phyloP scores from a whole-genome alignment of 2,797 vertebrate genomes.

The Epinephelus malabaricus region DNA sequence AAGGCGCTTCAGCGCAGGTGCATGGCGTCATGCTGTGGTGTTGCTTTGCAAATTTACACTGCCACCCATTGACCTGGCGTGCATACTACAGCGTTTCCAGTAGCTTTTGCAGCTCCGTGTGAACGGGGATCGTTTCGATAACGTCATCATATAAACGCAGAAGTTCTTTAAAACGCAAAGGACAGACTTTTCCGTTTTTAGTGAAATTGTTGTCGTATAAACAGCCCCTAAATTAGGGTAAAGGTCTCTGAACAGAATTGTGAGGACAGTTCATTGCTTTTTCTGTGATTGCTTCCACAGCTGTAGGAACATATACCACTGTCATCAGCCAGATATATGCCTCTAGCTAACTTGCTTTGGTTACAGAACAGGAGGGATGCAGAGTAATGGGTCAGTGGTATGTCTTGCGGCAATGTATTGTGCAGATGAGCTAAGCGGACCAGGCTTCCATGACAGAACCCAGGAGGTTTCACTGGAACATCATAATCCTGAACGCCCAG shows the following conservation, averaged over 20 bases:
- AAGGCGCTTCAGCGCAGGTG: no score
- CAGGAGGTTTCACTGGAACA: slow-evolving; percentile 45
- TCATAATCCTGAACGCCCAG: slow-evolving; percentile 45
- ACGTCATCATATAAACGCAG: no score
- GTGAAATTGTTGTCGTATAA: no score
- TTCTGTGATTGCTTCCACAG: slow-evolving; percentile 27
- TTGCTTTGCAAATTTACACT: no score
- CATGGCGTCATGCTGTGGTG: no score
- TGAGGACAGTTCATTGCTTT: slow-evolving; percentile 2
- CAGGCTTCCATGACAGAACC: slow-evolving; percentile 26
- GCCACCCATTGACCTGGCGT: no score
- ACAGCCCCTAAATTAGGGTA: not conserved
- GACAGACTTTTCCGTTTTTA: no score
- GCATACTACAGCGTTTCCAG: no score
- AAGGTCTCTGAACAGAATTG: slow-evolving; percentile 17
- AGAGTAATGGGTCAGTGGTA: slow-evolving; percentile 34
- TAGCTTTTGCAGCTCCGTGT: no score
- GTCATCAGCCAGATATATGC: slow-evolving; percentile 24
- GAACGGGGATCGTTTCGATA: no score
- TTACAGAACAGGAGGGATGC: slow-evolving; percentile 51
- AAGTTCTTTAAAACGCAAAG: no score
- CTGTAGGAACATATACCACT: slow-evolving; percentile 16
- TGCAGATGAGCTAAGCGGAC: slow-evolving; percentile 47
- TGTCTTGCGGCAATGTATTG: slow-evolving; percentile 21
- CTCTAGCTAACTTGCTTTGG: slow-evolving; percentile 10